A percentile compares a stretch with the other conserved stretches of the same genome.
phyloP scores from a whole-genome alignment of 2,113 vertebrate genomes.

The Mormyrus lacerda region DNA sequence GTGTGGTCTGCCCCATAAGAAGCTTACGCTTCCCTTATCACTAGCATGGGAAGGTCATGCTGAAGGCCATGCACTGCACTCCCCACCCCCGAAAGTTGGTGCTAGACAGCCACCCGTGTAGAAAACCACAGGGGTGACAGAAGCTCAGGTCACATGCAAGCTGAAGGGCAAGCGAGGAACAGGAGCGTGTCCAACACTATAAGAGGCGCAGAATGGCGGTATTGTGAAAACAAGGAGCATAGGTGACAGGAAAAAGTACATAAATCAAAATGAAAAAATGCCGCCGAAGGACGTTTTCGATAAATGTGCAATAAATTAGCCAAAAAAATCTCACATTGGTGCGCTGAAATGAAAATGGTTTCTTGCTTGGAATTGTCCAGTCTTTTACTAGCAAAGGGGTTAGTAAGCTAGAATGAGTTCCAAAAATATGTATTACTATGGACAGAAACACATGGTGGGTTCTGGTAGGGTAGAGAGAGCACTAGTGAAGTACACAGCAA shows the following conservation, averaged over 20 bases:
- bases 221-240: background rate
- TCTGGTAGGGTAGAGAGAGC: conserved; percentile 13
- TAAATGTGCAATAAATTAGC: conserved; percentile 29
- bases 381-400: background rate
- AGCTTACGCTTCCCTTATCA: background rate
- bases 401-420: background rate
- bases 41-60: background rate
- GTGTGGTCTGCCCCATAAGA: background rate
- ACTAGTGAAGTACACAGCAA: conserved; percentile 36
- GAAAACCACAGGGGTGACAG: background rate
- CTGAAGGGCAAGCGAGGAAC: background rate
- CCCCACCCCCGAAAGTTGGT: background rate
- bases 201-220: too few relatives aligned
- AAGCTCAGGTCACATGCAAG: background rate
- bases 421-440: background rate
- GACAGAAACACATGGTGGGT: too few relatives aligned
- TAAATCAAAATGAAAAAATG: background rate
- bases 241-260: background rate
- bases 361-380: background rate
- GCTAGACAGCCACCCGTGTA: background rate
- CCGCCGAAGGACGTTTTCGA: background rate
- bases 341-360: background rate
- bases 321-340: conserved; percentile 25
- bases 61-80: background rate
- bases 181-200: background rate